Conservation (phyloP, 1,140 invertebrate species). For the Papilio helenus region DNA sequence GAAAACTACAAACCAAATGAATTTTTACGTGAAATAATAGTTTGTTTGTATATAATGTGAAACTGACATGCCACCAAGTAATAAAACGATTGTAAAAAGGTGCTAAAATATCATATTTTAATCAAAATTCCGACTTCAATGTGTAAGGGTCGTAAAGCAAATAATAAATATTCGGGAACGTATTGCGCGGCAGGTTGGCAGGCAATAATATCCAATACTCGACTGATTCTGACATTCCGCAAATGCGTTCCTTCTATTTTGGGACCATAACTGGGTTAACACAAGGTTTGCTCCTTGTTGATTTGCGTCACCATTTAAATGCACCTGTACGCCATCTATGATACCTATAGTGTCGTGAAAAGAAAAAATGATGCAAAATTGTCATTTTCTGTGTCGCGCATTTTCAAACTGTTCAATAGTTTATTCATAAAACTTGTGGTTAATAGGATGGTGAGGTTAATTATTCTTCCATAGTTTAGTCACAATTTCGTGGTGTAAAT, state of each 20-base stretch:
- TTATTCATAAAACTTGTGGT: background rate
- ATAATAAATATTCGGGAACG: constrained; percentile 5
- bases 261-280: constrained; percentile 32
- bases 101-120: background rate
- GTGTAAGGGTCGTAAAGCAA: constrained; percentile 1
- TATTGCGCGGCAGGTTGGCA: background rate
- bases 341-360: background rate
- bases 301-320: constrained; percentile 17
- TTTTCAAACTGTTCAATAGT: background rate
- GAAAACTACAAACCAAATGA: too few relatives aligned
- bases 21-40: too few relatives aligned
- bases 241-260: constrained; percentile 30
- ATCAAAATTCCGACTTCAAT: constrained; percentile 3
- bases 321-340: constrained; percentile 10
- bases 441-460: background rate
- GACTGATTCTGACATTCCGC: constrained; percentile 29
- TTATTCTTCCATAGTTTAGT: background rate
- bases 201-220: constrained; percentile 7
- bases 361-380: background rate
- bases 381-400: background rate
- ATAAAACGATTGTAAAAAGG: background rate
- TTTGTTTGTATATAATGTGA: background rate
- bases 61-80: background rate
- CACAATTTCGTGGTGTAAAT: background rate
- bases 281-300: constrained; percentile 7